phyloP scores from a whole-genome alignment of 1,140 invertebrate species.

The Drosophila bipectinata region DNA sequence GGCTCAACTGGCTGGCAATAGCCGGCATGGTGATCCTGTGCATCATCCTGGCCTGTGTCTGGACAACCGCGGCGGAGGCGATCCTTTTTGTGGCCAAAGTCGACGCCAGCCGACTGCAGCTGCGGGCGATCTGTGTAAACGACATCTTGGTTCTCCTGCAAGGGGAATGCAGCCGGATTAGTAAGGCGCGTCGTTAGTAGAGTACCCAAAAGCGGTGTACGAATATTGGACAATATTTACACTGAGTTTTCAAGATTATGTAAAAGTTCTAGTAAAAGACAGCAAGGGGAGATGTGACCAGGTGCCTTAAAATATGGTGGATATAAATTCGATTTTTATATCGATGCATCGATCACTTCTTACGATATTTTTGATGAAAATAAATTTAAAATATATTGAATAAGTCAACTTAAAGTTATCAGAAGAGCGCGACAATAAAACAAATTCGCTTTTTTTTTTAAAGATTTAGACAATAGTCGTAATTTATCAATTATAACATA shows the following conservation, averaged over 20 bases:
- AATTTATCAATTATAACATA: too few relatives aligned
- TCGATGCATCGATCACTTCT: not conserved
- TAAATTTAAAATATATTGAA: not conserved
- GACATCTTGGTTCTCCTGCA: slow-evolving; percentile 65
- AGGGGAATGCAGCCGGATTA: slow-evolving; percentile 24
- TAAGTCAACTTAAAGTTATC: not conserved
- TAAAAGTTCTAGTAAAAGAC: slow-evolving; percentile 65
- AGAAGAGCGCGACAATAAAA: not conserved
- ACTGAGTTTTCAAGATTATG: slow-evolving; percentile 75
- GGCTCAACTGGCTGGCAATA: slow-evolving; percentile 57
- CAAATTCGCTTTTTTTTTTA: too few relatives aligned
- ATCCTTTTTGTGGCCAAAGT: slow-evolving; percentile 63
- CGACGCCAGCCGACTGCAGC: slow-evolving; percentile 73
- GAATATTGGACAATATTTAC: slow-evolving; percentile 61
- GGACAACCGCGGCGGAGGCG: slow-evolving; percentile 44
- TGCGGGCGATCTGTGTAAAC: slow-evolving; percentile 79
- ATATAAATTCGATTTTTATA: not conserved
- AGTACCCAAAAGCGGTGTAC: not conserved
- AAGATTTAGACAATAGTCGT: too few relatives aligned
- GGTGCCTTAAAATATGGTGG: not conserved
- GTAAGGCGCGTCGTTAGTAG: not conserved
- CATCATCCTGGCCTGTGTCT: slow-evolving; percentile 72
- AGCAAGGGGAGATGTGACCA: slow-evolving; percentile 25
- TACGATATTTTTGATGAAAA: not conserved
- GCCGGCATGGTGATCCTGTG: slow-evolving; percentile 70